A percentile compares a stretch with the other conserved stretches of the same genome.
Conservation (phyloP, 1,140 invertebrate species). For the Pseudachorutes palmiensis region DNA sequence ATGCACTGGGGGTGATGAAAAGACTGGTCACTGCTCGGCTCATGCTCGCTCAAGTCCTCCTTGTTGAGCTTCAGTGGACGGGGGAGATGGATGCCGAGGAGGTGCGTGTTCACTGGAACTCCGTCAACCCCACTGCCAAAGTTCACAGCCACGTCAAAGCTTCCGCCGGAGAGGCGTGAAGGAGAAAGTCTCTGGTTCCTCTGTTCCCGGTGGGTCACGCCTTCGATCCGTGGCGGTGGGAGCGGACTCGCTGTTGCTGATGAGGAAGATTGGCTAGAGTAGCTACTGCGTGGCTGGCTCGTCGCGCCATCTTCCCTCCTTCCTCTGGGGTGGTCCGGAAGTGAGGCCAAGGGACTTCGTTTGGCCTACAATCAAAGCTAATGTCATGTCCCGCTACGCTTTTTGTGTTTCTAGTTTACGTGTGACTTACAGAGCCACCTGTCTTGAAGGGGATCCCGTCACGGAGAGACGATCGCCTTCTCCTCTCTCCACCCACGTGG, state of each 20-base stretch:
- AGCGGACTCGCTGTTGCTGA: too few species aligned
- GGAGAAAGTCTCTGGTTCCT: conserved; percentile 26
- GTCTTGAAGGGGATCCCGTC: not conserved
- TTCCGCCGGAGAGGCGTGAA: conserved; percentile 35
- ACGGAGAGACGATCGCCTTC: conserved; percentile 6
- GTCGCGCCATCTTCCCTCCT: too few species aligned
- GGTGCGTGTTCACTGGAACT: conserved; percentile 6
- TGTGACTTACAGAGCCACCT: conserved; percentile 27
- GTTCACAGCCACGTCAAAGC: conserved; percentile 37
- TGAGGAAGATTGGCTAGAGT: too few species aligned
- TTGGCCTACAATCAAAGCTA: not conserved
- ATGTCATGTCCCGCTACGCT: not conserved
- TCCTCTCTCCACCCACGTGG: conserved; percentile 10
- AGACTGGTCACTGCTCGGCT: not conserved
- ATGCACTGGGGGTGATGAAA: not conserved
- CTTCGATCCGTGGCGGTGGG: too few species aligned
- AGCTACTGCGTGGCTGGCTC: too few species aligned
- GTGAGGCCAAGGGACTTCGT: not conserved
- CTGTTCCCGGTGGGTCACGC: conserved; percentile 11
- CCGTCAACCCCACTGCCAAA: conserved; percentile 23
- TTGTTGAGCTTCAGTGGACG: not conserved
- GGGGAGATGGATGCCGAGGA: conserved; percentile 3
- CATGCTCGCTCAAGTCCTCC: not conserved
- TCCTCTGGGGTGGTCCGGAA: not conserved
- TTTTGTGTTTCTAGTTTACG: conserved; percentile 1